Conservation (phyloP, 2,888 invertebrate genomes). For the Diabrotica balteata region DNA sequence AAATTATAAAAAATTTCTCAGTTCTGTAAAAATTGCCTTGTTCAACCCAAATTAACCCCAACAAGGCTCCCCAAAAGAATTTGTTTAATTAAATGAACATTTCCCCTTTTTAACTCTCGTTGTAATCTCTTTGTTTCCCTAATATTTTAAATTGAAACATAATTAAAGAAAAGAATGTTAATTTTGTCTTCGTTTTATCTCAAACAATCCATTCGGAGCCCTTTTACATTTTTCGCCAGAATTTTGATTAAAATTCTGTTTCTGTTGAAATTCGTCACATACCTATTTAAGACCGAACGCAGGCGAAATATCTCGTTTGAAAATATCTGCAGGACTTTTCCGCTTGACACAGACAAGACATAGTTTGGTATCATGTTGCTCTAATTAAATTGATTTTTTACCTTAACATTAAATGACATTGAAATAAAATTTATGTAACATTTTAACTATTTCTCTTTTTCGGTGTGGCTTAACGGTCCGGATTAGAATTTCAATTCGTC, state of each 20-base stretch:
- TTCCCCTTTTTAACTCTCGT: conserved; percentile 1
- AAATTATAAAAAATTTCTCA: background rate
- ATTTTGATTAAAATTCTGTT: conserved; percentile 31
- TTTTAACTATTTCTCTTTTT: too few species aligned
- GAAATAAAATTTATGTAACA: too few species aligned
- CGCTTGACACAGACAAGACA: too few species aligned
- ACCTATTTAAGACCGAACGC: background rate
- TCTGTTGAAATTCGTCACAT: conserved; percentile 23
- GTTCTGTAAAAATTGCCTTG: conserved; percentile 3
- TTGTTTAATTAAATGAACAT: conserved; percentile 14
- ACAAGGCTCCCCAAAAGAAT: conserved; percentile 7
- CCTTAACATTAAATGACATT: too few species aligned
- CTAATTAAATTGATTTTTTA: too few species aligned
- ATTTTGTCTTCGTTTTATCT: conserved; percentile 17
- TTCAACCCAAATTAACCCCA: conserved; percentile 8
- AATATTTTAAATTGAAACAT: conserved; percentile 24
- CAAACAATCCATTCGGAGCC: conserved; percentile 10
- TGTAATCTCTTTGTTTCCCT: conserved; percentile 9
- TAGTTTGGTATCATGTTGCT: too few species aligned
- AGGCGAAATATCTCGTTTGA: too few species aligned
- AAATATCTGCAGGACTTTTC: background rate
- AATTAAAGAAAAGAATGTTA: conserved; percentile 25
- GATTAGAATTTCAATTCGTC: too few species aligned
- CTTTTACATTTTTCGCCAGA: conserved; percentile 21
- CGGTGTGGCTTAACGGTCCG: too few species aligned